Percentiles rank a stretch among this genome's conserved stretches.
Conservation (phyloP, 2,113 vertebrate species). For the Nibea coibor region DNA sequence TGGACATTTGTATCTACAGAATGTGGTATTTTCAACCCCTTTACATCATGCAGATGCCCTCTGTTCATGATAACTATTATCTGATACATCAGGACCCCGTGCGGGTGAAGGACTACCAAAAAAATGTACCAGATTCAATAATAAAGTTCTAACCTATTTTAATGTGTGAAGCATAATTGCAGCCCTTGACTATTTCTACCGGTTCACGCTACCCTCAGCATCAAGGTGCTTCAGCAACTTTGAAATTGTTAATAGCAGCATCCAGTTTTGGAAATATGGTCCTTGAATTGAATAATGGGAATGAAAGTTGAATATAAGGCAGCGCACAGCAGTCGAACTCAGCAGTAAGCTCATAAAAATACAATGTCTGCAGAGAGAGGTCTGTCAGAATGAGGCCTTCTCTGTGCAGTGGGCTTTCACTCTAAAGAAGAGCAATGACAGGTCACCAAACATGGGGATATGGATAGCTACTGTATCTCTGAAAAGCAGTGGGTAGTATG, state of each 20-base stretch:
- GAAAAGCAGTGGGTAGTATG: slow-evolving; percentile 39
- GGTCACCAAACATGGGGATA: slow-evolving; percentile 48
- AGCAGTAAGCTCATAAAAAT: slow-evolving; percentile 39
- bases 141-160: slow-evolving; percentile 65
- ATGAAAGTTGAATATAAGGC: slow-evolving; percentile 29
- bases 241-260: not conserved
- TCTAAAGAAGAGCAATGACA: slow-evolving; percentile 54
- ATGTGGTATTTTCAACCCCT: slow-evolving; percentile 69
- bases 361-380: slow-evolving; percentile 26
- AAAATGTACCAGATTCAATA: slow-evolving; percentile 61
- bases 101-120: slow-evolving; percentile 48
- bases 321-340: slow-evolving; percentile 7
- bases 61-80: slow-evolving; percentile 55
- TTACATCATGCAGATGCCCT: slow-evolving; percentile 61
- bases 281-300: slow-evolving; percentile 20
- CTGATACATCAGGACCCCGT: slow-evolving; percentile 43
- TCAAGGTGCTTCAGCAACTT: slow-evolving; percentile 2
- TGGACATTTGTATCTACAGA: slow-evolving; percentile 71
- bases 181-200: not conserved
- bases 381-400: slow-evolving; percentile 46
- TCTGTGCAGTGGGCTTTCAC: slow-evolving; percentile 39
- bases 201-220: not conserved
- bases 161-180: slow-evolving; percentile 49
- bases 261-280: too few species aligned
- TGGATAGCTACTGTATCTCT: slow-evolving; percentile 43